phyloP scores from a whole-genome alignment of 2,797 vertebrate genomes.

The Novumbra hubbsi region DNA sequence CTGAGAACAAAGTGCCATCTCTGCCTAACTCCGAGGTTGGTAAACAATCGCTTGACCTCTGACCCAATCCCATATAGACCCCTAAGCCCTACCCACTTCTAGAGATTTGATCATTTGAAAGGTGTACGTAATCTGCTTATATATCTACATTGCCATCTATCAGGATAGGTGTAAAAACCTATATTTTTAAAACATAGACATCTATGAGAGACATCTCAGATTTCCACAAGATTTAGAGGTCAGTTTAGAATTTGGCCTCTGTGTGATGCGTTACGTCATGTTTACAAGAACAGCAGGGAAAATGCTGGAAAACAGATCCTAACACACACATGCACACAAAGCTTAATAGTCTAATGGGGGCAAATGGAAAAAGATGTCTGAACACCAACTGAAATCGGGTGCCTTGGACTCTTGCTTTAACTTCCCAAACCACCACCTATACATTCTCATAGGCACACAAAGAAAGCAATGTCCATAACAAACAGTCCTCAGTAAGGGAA shows the following conservation, averaged over 20 bases:
- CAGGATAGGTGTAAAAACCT: no score
- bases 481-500: conserved; percentile 2
- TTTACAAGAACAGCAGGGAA: conserved; percentile 15
- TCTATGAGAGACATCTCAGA: conserved; percentile 35
- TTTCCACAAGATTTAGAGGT: no score
- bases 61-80: no score
- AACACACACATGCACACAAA: not conserved
- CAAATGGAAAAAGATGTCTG: not conserved
- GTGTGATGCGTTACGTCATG: conserved; percentile 22
- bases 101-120: no score
- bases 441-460: conserved; percentile 14
- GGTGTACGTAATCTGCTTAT: no score
- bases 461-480: not conserved
- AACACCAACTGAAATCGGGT: not conserved
- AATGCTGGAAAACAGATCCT: conserved; percentile 16
- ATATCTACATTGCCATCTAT: no score
- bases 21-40: conserved; percentile 1
- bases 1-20: conserved; percentile 13
- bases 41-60: conserved; percentile 7
- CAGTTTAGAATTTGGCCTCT: not conserved
- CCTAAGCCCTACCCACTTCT: no score
- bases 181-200: conserved; percentile 34
- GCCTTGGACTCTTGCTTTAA: conserved; percentile 1
- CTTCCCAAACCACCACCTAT: conserved; percentile 9
- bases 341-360: not conserved